Evolutionary conservation across 2,113 vertebrate genomes (phyloP), one percentile per base, ranked within the genome.

Genomic region (Connochaetes taurinus): DNA sequence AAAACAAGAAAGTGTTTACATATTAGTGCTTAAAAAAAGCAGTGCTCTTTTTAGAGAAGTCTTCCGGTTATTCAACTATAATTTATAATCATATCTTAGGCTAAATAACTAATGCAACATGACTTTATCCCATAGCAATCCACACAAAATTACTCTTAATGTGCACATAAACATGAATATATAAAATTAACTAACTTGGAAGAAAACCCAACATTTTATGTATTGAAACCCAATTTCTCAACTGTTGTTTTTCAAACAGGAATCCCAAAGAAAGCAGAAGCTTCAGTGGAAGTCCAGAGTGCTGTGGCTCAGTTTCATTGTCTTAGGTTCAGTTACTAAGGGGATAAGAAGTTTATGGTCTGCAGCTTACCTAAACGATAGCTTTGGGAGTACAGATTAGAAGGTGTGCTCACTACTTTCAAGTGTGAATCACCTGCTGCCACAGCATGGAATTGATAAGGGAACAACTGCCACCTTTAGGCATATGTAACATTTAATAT

Each of bases 181-280:
- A 83, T 67, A 29, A 55, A 55, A 36, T 82, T 92, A 95, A 93
- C 23, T n/a, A 92, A 93, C 83, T 31, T 47, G 86, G 82, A 84
- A 95, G 94, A 81, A 92, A 96, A 96, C 89, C 16, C 74, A 83
- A 58, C 6, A 90, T 40, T 71, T 71, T 23, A 80, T 58, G 29
- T 89, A 87, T 78, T 86, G 47, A 96, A 96, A 97, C 10, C n/a
- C 80, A 97, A 81, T 82, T 92, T 92, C 27, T 93, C 82, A 92
- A 76, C n/a, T 29, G 53, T 90, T 90, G 47, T 86, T 94, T 96
- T 95, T 93, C 89, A 97, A 90, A 94, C 13, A 62, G 82, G 29
- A 90, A 90, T 91, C 40, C 74, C 50, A 78, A 94, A 91, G 85
- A 92, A 83, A 87, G 31, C 50, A 97, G 81, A 80, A 31, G 71